Evolutionary conservation across 1,140 invertebrate genomes (phyloP), one percentile per base, ranked within the genome.

Genomic region (Heliconius eleuchia): DNA sequence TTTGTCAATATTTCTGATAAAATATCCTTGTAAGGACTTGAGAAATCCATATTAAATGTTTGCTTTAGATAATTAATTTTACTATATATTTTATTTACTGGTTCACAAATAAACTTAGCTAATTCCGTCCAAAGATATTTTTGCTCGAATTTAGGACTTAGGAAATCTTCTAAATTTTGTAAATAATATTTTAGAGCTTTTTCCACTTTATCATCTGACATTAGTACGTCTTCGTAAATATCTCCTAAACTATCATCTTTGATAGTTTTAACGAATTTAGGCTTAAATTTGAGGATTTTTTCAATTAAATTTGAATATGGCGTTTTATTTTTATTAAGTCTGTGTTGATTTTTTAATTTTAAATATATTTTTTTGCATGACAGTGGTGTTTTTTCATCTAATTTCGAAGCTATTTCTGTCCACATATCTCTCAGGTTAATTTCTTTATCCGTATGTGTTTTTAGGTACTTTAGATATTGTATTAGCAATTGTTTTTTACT

Each of bases 21-120:
- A 16, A 90, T 66, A n/a, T 88, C 86, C 0, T 77, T 82, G 79
- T 90, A 90, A 16, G 83, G 80, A 4, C 81, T 84, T 6, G 85
- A 86, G 0, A 74, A 73, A 4, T 85, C 83, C 76, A 87, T 79
- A 37, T 87, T 85, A 71, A 86, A 91, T 27, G 50, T 83, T 74
- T 92, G 84, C 66, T 92, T 93, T 70, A 94, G 86, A 87, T 89
- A 92, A 73, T 92, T 92, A 0, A 94, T 83, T 80, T 94, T 94
- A 50, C 88, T 90, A 30, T 86, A 92, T 7, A 93, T 78, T 82
- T 88, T 89, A 1, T 79, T 85, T 0, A 91, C 82, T 19, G 92
- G 87, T 39, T 91, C 90, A 0, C 80, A 85, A 3, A 91, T 82
- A 66, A 80, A 83, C 78, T 89, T 90, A 1, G 88, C 88, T 13